Percentiles rank a stretch among this genome's conserved stretches.
phyloP scores from a whole-genome alignment of 2,113 vertebrate genomes.

The Xenopus tropicalis region UCB_Xtro_10.0 CM004450.2:61171501-61172000 shows the following conservation, averaged over 20 bases:
- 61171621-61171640: not conserved
- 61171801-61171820: not conserved
- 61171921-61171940: conserved; percentile 1
- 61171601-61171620: not conserved
- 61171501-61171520: too few species aligned
- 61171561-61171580: too few species aligned
- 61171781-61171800: not conserved
- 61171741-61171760: not conserved
- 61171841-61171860: too few species aligned
- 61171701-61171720: too few species aligned
- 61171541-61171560: too few species aligned
- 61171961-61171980: not conserved
- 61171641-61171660: too few species aligned
- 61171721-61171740: not conserved
- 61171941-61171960: not conserved
- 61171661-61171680: too few species aligned
- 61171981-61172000: not conserved
- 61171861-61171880: not conserved
- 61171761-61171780: not conserved
- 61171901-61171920: not conserved
- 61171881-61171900: not conserved
- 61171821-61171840: not conserved
- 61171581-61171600: not conserved
- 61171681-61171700: too few species aligned
- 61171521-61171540: too few species aligned